Percentiles rank a stretch among this genome's conserved stretches.
phyloP scores from a whole-genome alignment of 2,888 invertebrate genomes.

The Dexiosoma caninum region DNA sequence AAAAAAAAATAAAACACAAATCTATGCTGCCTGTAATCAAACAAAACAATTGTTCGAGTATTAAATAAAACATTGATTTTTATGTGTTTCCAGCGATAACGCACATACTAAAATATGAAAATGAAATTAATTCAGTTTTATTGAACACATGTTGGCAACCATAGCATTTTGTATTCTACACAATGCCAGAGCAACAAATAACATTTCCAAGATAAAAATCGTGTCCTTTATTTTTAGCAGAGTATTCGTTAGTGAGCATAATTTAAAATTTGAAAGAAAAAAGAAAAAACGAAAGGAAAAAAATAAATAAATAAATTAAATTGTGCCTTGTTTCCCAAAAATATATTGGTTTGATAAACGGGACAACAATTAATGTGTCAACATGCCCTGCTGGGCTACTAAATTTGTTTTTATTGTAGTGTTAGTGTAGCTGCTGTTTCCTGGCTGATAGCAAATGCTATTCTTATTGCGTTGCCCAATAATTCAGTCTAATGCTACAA shows the following conservation, averaged over 20 bases:
- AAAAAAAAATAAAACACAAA: no score
- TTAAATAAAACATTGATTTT: constrained; percentile 22
- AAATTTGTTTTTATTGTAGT: constrained; percentile 21
- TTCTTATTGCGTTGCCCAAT: background rate
- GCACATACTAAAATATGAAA: constrained; percentile 58
- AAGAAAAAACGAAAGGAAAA: no score
- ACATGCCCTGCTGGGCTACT: constrained; percentile 62
- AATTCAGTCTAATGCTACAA: background rate
- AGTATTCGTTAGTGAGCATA: constrained; percentile 2
- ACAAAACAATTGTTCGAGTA: constrained; percentile 35
- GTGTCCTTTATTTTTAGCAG: constrained; percentile 37
- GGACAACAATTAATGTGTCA: constrained; percentile 64
- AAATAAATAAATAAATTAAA: no score
- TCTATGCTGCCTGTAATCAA: no score
- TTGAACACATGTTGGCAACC: constrained; percentile 37
- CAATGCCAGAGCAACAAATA: constrained; percentile 12
- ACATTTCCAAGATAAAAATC: constrained; percentile 50
- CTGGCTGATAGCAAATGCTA: background rate
- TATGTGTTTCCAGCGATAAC: constrained; percentile 30
- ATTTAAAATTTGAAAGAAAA: background rate
- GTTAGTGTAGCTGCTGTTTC: constrained; percentile 9
- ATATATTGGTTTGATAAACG: constrained; percentile 20
- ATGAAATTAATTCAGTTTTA: constrained; percentile 59
- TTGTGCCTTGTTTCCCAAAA: background rate
- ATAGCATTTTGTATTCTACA: background rate